Conservation (phyloP, 1,140 invertebrate species). For the Globodera rostochiensis region DNA sequence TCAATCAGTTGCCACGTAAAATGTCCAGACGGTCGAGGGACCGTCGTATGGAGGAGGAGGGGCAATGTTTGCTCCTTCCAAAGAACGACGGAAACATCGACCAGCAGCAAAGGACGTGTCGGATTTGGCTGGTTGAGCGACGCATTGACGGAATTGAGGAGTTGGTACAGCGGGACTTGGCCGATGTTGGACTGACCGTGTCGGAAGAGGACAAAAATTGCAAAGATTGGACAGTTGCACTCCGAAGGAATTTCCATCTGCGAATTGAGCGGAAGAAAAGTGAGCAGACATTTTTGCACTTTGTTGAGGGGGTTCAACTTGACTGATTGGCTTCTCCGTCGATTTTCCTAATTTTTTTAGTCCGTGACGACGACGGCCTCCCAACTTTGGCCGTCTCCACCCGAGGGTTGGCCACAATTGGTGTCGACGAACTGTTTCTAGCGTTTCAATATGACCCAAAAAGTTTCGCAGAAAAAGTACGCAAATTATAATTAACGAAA, state of each 20-base stretch:
- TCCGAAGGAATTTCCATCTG: conserved; percentile 39
- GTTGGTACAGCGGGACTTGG: conserved; percentile 13
- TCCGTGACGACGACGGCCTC: conserved; percentile 2
- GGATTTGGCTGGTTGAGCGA: not conserved
- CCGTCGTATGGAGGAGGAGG: conserved; percentile 37
- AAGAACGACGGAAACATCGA: not conserved
- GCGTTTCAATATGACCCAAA: conserved; percentile 28
- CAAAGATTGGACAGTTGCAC: conserved; percentile 21
- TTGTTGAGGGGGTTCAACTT: not conserved
- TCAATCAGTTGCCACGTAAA: conserved; percentile 17
- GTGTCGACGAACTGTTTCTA: conserved; percentile 42
- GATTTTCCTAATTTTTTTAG: not conserved
- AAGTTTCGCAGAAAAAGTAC: conserved; percentile 4
- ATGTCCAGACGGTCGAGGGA: conserved; percentile 36
- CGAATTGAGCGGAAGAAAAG: conserved; percentile 21
- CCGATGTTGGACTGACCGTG: conserved; percentile 24
- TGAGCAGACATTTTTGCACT: not conserved
- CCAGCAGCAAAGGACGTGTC: not conserved
- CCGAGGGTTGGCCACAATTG: conserved; percentile 32
- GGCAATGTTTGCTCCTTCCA: conserved; percentile 26
- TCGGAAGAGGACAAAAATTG: not conserved
- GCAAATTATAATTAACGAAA: not conserved
- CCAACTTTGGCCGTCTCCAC: conserved; percentile 36
- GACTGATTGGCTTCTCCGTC: not conserved
- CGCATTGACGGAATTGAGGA: not conserved